These are phyloP conservation scores for Chaenodraco wilsoni DNA, from an alignment of 2,797 vertebrate genomes.

Conservation along the genomic window DNA sequence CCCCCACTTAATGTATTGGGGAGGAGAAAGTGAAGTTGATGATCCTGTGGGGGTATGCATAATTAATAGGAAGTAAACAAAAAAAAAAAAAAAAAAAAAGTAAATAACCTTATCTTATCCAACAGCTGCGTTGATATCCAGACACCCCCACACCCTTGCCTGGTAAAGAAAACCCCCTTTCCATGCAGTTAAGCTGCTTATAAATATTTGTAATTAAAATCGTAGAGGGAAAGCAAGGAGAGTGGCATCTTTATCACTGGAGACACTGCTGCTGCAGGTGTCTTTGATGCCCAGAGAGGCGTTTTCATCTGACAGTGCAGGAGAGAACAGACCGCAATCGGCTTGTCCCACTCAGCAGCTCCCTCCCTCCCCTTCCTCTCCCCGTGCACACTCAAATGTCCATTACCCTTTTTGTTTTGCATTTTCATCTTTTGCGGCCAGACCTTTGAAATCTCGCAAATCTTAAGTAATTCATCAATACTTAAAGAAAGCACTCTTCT, in stretches of 20 bases:
- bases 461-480: constrained; percentile 62
- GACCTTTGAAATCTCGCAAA: constrained; percentile 59
- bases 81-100: constrained; percentile 69
- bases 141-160: constrained; percentile 65
- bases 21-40: constrained; percentile 59
- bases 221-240: constrained; percentile 63
- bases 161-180: constrained; percentile 75
- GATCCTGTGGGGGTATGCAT: constrained; percentile 72
- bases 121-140: constrained; percentile 73
- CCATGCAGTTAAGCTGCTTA: constrained; percentile 82
- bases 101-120: constrained; percentile 79
- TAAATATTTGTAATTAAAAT: constrained; percentile 84
- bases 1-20: constrained; percentile 61
- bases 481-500: constrained; percentile 34
- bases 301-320: constrained; percentile 79
- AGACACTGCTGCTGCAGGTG: constrained; percentile 74
- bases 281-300: constrained; percentile 74
- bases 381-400: constrained; percentile 41
- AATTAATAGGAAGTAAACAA: constrained; percentile 77
- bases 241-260: constrained; percentile 75
- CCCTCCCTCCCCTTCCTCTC: constrained; percentile 2
- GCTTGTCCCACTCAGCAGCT: constrained; percentile 62
- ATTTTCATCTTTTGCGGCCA: constrained; percentile 60
- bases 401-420: constrained; percentile 59
- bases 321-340: constrained; percentile 65